Evolutionary conservation across 64 coral and sea anemone genomes (phyloP).

Genomic region (Montipora capricornis): DNA sequence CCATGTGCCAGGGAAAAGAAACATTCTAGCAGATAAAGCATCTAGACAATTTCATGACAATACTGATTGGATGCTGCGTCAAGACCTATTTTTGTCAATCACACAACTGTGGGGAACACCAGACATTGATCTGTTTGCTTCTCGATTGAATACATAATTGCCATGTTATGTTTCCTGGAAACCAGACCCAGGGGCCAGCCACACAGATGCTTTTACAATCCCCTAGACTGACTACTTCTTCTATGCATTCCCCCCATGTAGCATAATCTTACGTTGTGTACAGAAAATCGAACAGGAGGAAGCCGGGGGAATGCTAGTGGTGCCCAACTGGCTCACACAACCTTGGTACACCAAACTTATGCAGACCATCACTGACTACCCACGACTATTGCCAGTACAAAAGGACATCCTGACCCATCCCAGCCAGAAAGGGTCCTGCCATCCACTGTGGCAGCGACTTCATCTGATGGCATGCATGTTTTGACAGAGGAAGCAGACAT

Average conservation of each 20-base stretch:
- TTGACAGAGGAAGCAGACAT: too few relatives aligned
- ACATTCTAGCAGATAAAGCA: background rate
- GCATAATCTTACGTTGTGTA: background rate
- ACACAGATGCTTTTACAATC: conserved; percentile 20
- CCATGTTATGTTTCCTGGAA: conserved; percentile 75
- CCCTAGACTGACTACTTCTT: background rate
- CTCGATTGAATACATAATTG: background rate
- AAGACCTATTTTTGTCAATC: conserved; percentile 38
- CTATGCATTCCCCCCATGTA: conserved; percentile 58
- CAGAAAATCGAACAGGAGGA: conserved; percentile 49
- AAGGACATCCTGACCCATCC: too few relatives aligned
- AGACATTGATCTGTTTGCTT: conserved; percentile 66
- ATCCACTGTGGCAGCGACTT: too few relatives aligned
- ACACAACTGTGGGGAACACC: conserved; percentile 13
- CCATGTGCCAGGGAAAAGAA: conserved; percentile 2
- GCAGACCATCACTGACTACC: too few relatives aligned
- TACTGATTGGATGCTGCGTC: conserved; percentile 67
- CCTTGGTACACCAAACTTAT: too few relatives aligned
- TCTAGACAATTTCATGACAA: conserved; percentile 7
- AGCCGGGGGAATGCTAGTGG: background rate
- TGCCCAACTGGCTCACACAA: too few relatives aligned
- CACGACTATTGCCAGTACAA: too few relatives aligned
- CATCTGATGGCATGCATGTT: too few relatives aligned
- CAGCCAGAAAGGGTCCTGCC: too few relatives aligned
- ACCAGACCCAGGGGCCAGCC: conserved; percentile 44